Evolutionary conservation across 2,888 invertebrate species (phyloP).

Genomic region (Apotomis betuletana): DNA sequence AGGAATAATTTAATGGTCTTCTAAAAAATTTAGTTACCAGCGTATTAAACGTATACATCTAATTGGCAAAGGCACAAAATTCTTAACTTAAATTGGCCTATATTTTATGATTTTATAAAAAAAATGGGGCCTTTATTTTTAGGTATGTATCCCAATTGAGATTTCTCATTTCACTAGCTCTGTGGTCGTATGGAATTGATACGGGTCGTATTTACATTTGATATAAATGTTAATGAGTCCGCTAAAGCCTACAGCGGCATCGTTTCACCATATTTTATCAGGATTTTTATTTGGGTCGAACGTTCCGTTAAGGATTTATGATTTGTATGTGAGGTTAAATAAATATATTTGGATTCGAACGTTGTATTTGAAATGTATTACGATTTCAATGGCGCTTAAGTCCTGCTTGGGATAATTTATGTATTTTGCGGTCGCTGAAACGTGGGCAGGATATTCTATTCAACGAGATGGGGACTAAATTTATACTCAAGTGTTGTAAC

Average conservation of each 20-base stretch:
- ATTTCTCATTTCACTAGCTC: conserved; percentile 48
- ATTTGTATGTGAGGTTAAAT: conserved; percentile 31
- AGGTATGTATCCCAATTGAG: conserved; percentile 41
- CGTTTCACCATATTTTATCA: conserved; percentile 57
- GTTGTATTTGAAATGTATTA: conserved; percentile 16
- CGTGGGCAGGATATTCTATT: conserved; percentile 6
- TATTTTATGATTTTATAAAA: too few species aligned
- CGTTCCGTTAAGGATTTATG: conserved; percentile 37
- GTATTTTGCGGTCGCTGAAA: neutral
- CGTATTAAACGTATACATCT: too few species aligned
- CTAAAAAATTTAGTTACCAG: too few species aligned
- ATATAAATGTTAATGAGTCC: conserved; percentile 70
- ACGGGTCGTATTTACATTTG: conserved; percentile 63
- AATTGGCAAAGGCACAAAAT: too few species aligned
- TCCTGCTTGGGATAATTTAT: conserved; percentile 18
- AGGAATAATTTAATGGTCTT: too few species aligned
- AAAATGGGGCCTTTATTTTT: too few species aligned
- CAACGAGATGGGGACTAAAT: neutral
- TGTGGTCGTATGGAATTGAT: conserved; percentile 53
- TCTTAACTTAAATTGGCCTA: too few species aligned
- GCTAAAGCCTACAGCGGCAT: conserved; percentile 54
- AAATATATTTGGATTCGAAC: conserved; percentile 25
- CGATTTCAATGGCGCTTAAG: conserved; percentile 9
- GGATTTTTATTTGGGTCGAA: conserved; percentile 55
- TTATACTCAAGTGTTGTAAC: neutral